Base-by-base conservation (phyloP, 1,140 invertebrate species). In the Mizuhopecten yessoensis region DNA sequence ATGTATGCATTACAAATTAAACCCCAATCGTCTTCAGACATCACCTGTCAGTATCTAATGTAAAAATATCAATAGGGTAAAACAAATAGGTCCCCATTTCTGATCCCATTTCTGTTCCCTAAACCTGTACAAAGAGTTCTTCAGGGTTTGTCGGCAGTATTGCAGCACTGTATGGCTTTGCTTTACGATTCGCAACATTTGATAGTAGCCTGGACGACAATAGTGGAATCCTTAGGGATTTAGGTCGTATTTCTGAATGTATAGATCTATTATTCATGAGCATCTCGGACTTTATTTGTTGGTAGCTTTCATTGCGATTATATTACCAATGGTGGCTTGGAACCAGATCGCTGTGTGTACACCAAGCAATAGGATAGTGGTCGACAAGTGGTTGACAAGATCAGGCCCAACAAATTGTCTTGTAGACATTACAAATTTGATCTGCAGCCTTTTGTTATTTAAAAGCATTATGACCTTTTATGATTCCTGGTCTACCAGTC, bases 221-320 rank as follows among this genome's bases (percentile, higher is more conserved):
- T 29, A 7, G 23, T 29, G n/a, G 57, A n/a, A 75, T 75, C 57
- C 57, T 75, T 75, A 75, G 57, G 57, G 57, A 75, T 75, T 75
- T 75, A 75, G 57, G 29, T 75, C 45, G 45, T 17, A 57, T 57
- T 57, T 57, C 57, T 75, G 57, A 75, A 75, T 75, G 57, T 75
- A 29, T 75, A 75, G 57, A 75, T 75, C 57, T 75, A 75, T 75
- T 75, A 75, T 75, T 75, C 57, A 75, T 75, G 57, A n/a, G 1
- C 23, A 75, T 75, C n/a, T 75, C 57, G n/a, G 29, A 23, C 57
- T 75, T 75, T 75, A 75, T 75, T 75, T 75, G 57, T 75, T 13
- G 57, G 57, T 75, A 75, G 57, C 57, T 75, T n/a, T 75, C 57
- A 75, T 75, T 29, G 57, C 57, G 57, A 75, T 75, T 75, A 75